phyloP scores from a whole-genome alignment of 2,797 vertebrate genomes.

The Trematomus bernacchii region DNA sequence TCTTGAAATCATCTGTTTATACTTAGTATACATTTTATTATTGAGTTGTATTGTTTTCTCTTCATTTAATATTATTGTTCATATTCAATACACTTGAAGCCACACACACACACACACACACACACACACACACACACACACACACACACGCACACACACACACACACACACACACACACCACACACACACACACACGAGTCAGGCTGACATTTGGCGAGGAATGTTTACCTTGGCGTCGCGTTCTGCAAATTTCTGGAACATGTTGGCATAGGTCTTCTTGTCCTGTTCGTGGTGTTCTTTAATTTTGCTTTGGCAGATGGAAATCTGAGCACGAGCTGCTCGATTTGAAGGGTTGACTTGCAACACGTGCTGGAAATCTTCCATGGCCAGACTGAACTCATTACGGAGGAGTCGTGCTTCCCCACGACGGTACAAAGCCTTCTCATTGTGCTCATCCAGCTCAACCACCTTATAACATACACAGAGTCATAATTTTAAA shows the following conservation, averaged over 20 bases:
- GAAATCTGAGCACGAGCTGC: slow-evolving; percentile 91
- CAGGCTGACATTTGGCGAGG: slow-evolving; percentile 22
- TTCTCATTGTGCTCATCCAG: slow-evolving; percentile 93
- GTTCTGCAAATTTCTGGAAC: slow-evolving; percentile 97
- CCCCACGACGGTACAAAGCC: slow-evolving; percentile 92
- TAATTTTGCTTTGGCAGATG: slow-evolving; percentile 91
- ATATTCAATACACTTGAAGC: neutral
- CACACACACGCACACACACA: neutral
- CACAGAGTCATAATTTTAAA: slow-evolving; percentile 1
- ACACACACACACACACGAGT: neutral
- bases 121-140: neutral
- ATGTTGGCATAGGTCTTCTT: slow-evolving; percentile 96
- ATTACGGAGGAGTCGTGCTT: slow-evolving; percentile 91
- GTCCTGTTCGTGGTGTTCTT: slow-evolving; percentile 93
- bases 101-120: neutral
- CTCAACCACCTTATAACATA: slow-evolving; percentile 87
- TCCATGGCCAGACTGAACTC: slow-evolving; percentile 91
- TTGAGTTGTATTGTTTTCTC: neutral
- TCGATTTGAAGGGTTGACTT: slow-evolving; percentile 92
- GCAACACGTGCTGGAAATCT: slow-evolving; percentile 93
- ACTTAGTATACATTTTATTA: too few species aligned
- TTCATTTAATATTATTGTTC: neutral
- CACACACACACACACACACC: neutral
- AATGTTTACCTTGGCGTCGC: slow-evolving; percentile 89
- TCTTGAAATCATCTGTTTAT: too few species aligned